Percentiles rank a stretch among this genome's conserved stretches.
Evolutionary conservation across 2,888 invertebrate genomes (phyloP).

Genomic region (Galerucella nymphaeae): DNA sequence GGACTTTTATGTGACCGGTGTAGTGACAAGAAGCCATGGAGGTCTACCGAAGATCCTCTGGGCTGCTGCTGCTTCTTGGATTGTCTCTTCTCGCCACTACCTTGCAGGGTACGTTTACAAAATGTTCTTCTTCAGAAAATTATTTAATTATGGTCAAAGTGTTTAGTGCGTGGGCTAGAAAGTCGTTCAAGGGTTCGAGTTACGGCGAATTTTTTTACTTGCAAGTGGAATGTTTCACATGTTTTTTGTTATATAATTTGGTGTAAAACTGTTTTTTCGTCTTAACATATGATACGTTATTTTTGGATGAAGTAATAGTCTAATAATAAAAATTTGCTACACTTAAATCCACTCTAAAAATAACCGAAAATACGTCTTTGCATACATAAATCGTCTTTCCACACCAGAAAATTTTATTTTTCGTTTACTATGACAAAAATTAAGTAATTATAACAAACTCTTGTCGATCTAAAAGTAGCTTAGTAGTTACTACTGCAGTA

Average conservation of each 20-base stretch:
- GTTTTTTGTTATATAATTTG: constrained; percentile 55
- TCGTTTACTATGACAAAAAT: constrained; percentile 6
- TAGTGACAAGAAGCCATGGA: constrained; percentile 67
- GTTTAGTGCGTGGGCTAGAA: constrained; percentile 38
- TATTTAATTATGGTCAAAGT: constrained; percentile 17
- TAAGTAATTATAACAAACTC: constrained; percentile 48
- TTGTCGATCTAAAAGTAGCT: constrained; percentile 60
- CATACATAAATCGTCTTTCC: constrained; percentile 17
- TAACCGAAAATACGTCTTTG: constrained; percentile 41
- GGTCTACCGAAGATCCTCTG: constrained; percentile 69
- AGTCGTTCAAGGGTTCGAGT: constrained; percentile 31
- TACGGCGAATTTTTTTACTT: constrained; percentile 23
- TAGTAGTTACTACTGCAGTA: constrained; percentile 58
- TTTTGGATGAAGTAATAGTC: constrained; percentile 59
- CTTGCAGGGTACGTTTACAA: constrained; percentile 68
- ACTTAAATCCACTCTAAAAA: constrained; percentile 53
- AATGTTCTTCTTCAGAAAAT: constrained; percentile 27
- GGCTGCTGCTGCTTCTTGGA: constrained; percentile 68
- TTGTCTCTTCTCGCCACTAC: constrained; percentile 68
- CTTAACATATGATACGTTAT: constrained; percentile 58
- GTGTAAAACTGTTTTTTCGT: constrained; percentile 52
- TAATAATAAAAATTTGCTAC: constrained; percentile 58
- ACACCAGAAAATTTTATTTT: constrained; percentile 13
- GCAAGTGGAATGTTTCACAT: constrained; percentile 30
- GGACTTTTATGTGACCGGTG: constrained; percentile 64